These are phyloP conservation scores for Taphrorychus bicolor DNA, from an alignment of 2,888 invertebrate species.

Conservation along the genomic window DNA sequence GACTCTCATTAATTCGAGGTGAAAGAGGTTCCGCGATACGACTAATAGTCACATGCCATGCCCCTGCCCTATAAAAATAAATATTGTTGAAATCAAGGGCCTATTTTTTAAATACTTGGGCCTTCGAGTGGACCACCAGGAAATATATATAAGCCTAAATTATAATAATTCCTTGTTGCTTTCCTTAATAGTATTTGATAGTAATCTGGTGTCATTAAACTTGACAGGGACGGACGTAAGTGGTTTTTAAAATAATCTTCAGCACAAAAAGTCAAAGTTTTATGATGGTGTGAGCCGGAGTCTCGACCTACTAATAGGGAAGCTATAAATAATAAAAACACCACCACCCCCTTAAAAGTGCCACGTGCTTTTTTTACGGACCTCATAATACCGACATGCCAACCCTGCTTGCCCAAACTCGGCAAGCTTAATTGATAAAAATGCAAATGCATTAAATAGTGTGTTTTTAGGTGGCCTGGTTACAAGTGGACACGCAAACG, in stretches of 20 bases:
- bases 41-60: constrained; percentile 6
- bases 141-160: constrained; percentile 20
- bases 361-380: not conserved
- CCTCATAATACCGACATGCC: constrained; percentile 8
- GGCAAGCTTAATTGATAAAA: constrained; percentile 29
- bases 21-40: too few relatives aligned
- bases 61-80: constrained; percentile 11
- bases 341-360: not conserved
- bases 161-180: constrained; percentile 20
- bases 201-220: not conserved
- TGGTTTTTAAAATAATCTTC: too few relatives aligned
- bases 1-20: too few relatives aligned
- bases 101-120: constrained; percentile 7
- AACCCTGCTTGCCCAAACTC: constrained; percentile 6
- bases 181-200: constrained; percentile 12
- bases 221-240: not conserved
- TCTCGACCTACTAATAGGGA: not conserved
- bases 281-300: not conserved
- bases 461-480: constrained; percentile 80
- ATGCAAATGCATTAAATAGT: constrained; percentile 28
- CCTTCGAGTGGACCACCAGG: constrained; percentile 11
- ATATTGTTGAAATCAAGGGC: constrained; percentile 14
- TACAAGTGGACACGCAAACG: constrained; percentile 89
- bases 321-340: not conserved
- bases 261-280: too few relatives aligned